Percentiles rank a stretch among this genome's conserved stretches.
Evolutionary conservation across 2,797 vertebrate species (phyloP).

Genomic region (Mormyrus hasselquistii): DNA sequence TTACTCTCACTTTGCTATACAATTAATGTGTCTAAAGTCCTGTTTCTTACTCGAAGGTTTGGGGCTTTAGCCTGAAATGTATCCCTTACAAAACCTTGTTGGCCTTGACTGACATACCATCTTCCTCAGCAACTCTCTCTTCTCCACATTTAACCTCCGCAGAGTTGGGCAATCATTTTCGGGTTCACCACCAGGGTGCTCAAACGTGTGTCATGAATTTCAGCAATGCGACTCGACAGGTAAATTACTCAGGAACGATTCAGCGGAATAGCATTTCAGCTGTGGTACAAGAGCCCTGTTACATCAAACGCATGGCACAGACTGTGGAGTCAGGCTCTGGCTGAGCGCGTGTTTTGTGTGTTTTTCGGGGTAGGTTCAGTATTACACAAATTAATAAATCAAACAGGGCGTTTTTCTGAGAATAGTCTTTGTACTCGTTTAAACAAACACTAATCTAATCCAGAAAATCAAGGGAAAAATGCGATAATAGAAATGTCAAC

Average conservation of each 20-base stretch:
- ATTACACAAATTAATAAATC: constrained; percentile 19
- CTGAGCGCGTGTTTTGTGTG: background rate
- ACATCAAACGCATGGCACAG: background rate
- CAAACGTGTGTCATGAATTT: background rate
- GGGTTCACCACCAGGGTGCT: background rate
- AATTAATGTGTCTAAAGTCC: background rate
- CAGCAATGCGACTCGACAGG: background rate
- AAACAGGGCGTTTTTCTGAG: constrained; percentile 19
- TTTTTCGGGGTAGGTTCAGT: background rate
- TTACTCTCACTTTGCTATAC: background rate
- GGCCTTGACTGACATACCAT: background rate
- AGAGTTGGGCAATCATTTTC: background rate
- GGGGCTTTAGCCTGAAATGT: background rate
- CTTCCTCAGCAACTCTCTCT: background rate
- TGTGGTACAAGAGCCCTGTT: background rate
- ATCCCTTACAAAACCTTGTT: background rate
- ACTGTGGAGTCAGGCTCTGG: background rate
- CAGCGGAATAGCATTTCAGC: background rate
- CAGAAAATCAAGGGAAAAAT: constrained; percentile 31
- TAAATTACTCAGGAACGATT: background rate
- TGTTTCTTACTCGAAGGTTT: background rate
- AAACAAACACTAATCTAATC: constrained; percentile 32
- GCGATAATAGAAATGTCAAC: constrained; percentile 43
- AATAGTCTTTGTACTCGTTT: constrained; percentile 17
- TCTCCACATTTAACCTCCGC: background rate